Conservation (phyloP, 1,140 invertebrate genomes). For the Procambarus virginalis region DNA sequence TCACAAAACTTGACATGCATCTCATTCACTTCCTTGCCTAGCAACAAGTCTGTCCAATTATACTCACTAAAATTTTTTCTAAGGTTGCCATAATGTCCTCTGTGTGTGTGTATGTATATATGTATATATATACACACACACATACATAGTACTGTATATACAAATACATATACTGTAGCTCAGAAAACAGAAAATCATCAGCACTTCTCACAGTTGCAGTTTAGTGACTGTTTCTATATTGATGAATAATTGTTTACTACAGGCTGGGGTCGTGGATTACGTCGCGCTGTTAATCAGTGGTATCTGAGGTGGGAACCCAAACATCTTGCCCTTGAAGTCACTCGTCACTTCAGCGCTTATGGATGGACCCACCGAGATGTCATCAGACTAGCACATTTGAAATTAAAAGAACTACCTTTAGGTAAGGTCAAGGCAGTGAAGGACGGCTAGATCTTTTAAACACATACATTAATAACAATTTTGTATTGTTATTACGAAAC, state of each 20-base stretch:
- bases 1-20: no score
- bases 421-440: constrained; percentile 29
- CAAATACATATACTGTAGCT: not conserved
- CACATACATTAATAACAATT: no score
- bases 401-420: constrained; percentile 57
- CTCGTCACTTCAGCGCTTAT: constrained; percentile 56
- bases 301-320: constrained; percentile 62
- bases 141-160: no score
- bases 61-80: no score
- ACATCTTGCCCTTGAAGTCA: constrained; percentile 66
- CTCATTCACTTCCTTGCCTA: no score
- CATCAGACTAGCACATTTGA: constrained; percentile 66
- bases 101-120: no score
- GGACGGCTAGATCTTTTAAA: no score
- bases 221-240: not conserved
- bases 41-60: no score
- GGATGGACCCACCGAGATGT: constrained; percentile 69
- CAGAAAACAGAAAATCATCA: not conserved
- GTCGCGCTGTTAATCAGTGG: constrained; percentile 60
- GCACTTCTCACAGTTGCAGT: not conserved
- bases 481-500: no score
- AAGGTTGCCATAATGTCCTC: no score
- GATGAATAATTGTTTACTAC: not conserved
- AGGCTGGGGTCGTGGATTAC: constrained; percentile 68
- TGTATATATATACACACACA: no score